These are phyloP conservation scores for Laticauda laticaudata DNA, from an alignment of 2,113 vertebrate species.

Conservation along the genomic window DNA sequence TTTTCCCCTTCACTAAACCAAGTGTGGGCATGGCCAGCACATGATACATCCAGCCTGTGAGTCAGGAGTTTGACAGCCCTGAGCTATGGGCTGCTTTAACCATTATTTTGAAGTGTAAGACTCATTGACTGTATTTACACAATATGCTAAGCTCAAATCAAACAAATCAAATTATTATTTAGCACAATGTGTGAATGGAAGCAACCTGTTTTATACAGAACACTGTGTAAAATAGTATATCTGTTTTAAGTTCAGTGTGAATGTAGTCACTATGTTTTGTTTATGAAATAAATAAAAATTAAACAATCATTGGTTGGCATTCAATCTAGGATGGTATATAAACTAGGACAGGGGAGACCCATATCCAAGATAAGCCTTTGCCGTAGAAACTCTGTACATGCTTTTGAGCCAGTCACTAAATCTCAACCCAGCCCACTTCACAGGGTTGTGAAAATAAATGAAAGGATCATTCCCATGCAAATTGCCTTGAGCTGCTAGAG, in stretches of 20 bases:
- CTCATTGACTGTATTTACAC: too few species aligned
- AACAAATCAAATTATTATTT: background rate
- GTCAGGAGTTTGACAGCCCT: too few species aligned
- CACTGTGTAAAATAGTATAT: background rate
- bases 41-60: too few species aligned
- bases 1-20: too few species aligned
- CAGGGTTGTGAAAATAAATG: background rate
- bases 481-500: background rate
- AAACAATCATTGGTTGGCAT: background rate
- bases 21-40: too few species aligned
- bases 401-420: background rate
- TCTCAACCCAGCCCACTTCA: background rate
- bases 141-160: background rate
- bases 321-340: background rate
- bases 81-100: background rate
- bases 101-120: background rate
- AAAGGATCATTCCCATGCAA: background rate
- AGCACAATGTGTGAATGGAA: background rate
- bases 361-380: background rate
- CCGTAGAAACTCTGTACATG: background rate
- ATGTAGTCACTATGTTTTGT: background rate
- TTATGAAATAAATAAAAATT: background rate
- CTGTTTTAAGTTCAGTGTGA: background rate
- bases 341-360: background rate
- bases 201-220: background rate